These are phyloP conservation scores for Drosophila putrida DNA, from an alignment of 2,888 invertebrate genomes.

Conservation along the genomic window DNA sequence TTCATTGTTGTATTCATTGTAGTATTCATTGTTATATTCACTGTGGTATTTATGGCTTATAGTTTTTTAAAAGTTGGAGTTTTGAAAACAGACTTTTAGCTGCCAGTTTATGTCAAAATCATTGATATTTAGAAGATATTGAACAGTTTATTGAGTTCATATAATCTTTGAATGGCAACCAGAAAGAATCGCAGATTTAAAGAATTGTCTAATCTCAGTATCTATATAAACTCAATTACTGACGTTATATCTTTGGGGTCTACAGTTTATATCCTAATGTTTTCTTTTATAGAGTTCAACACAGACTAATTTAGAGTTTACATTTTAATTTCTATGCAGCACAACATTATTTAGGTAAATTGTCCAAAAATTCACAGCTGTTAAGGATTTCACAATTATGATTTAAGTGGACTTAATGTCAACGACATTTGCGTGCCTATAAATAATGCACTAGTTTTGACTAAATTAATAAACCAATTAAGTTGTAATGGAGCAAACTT, in stretches of 20 bases:
- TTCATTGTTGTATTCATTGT: too few relatives aligned
- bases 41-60: background rate
- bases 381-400: conserved; percentile 14
- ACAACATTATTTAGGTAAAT: background rate
- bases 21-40: conserved; percentile 40
- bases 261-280: background rate
- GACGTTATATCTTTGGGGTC: background rate
- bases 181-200: too few relatives aligned
- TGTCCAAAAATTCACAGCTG: conserved; percentile 14
- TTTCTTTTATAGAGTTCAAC: conserved; percentile 6
- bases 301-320: background rate
- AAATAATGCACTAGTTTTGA: background rate
- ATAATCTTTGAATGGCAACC: too few relatives aligned
- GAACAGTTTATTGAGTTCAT: too few relatives aligned
- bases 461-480: conserved; percentile 1
- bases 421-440: conserved; percentile 3
- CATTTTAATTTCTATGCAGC: background rate
- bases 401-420: background rate
- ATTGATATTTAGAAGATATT: too few relatives aligned
- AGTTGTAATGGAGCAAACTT: background rate
- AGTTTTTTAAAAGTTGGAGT: too few relatives aligned
- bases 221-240: background rate
- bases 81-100: background rate
- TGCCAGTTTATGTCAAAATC: background rate
- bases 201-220: too few relatives aligned